Percentiles rank a stretch among this genome's conserved stretches.
Evolutionary conservation across 2,797 vertebrate species (phyloP).

Genomic region (Monodelphis domestica): DNA sequence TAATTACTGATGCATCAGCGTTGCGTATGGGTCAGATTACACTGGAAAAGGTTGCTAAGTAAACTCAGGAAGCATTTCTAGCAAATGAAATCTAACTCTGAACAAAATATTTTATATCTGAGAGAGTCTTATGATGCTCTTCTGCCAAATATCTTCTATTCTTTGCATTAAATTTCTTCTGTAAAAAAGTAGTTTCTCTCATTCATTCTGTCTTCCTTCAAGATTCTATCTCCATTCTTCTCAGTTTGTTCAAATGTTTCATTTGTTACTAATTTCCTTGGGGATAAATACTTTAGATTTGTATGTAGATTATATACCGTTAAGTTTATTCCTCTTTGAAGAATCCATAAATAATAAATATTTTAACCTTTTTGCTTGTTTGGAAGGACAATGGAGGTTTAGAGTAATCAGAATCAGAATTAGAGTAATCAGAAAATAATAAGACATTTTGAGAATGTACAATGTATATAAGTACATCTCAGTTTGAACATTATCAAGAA

Average conservation of each 20-base stretch:
- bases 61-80: constrained; percentile 32
- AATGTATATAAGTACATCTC: neutral
- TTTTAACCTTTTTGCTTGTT: constrained; percentile 16
- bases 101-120: constrained; percentile 32
- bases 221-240: neutral
- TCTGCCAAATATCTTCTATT: neutral
- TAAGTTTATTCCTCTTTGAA: constrained; percentile 9
- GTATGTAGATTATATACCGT: constrained; percentile 6
- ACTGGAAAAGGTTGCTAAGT: neutral
- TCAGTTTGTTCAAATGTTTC: neutral
- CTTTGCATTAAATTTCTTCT: constrained; percentile 1
- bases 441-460: constrained; percentile 1
- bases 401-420: too few relatives aligned
- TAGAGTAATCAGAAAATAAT: constrained; percentile 15
- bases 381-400: neutral
- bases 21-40: constrained; percentile 23
- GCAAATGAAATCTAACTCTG: constrained; percentile 17
- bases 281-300: neutral
- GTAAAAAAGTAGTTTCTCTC: neutral
- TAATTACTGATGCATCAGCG: constrained; percentile 21
- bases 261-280: constrained; percentile 7
- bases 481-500: neutral
- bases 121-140: neutral
- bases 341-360: neutral
- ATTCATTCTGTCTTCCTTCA: neutral